Conservation (phyloP, 2,797 vertebrate species). For the Clamator glandarius region DNA sequence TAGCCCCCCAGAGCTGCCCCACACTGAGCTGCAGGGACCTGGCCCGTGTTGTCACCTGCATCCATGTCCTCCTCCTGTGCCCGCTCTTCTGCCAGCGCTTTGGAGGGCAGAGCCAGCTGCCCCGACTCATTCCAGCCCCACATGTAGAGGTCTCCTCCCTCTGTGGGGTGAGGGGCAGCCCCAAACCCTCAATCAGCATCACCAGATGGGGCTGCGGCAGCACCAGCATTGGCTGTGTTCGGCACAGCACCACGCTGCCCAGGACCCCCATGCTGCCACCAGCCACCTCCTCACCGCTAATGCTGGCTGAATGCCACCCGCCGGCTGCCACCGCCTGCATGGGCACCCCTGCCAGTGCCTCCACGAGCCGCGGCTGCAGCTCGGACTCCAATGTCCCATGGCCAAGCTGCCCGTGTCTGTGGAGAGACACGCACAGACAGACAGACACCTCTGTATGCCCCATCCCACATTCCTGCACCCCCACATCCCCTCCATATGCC, state of each 20-base stretch:
- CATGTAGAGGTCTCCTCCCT: constrained; percentile 88
- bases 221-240: rapidly evolving
- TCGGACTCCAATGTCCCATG: constrained; percentile 84
- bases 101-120: constrained; percentile 90
- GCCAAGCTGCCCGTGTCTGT: constrained; percentile 93
- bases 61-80: not conserved
- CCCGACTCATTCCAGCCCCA: constrained; percentile 98
- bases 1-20: no score
- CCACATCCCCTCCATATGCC: no score
- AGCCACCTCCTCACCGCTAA: constrained; percentile 81
- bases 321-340: constrained; percentile 84
- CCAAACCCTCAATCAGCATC: rapidly evolving
- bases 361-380: constrained; percentile 83
- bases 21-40: not conserved
- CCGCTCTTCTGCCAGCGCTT: constrained; percentile 9
- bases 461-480: no score
- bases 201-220: rapidly evolving
- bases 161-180: constrained; percentile 52
- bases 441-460: not conserved
- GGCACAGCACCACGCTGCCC: not conserved
- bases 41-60: not conserved
- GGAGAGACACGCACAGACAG: not conserved
- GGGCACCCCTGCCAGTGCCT: constrained; percentile 87
- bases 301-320: constrained; percentile 89
- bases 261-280: rapidly evolving